Base-by-base conservation (phyloP, 2,113 vertebrate species). In the Fregetta grallaria region DNA sequence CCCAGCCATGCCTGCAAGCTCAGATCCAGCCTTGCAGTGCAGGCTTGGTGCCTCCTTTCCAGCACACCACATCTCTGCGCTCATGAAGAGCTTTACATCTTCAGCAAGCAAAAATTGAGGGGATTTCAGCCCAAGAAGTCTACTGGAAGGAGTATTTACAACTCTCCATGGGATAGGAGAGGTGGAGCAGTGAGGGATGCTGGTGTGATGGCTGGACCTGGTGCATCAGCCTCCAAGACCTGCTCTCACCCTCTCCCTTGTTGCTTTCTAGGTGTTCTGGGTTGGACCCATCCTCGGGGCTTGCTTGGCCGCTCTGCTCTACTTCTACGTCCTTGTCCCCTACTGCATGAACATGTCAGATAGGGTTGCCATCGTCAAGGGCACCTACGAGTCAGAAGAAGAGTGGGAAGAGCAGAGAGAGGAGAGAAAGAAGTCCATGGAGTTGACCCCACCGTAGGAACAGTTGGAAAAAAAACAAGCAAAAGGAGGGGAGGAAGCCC, bases 321-420 rank as follows among this genome's bases (percentile, higher is more conserved):
- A 99, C 96, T 98, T 99, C 97, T 98, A 98, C 88, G 50, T 99
- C 79, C 97, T 99, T 6, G 97, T 98, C 22, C 98, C 98, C 55
- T 96, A 98, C 85, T 97, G 98, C 86, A 97, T 98, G 97, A 98
- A 97, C 94, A 70, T 98, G 45, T 96, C 97, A 0, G 98, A 98
- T 12, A 97, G 98, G 27, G 58, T 98, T 22, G 98, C 98, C 30
- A 92, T 98, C 27, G 3, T 98, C 93, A 98, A 98, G 95, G 98
- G 98, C 91, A 98, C 98, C 3, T 98, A 98, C 1, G 98, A 98
- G 81, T 96, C 98, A 0, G 98, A 98, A 56, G 98, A 98, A 47
- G 98, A 98, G 42, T 98, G 98, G 98, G 98, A 98, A 29, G 98
- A 98, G 32, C 98, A 97, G 26, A 95, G 88, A 74, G 98, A 98